A percentile compares a stretch with the other conserved stretches of the same genome.
These are phyloP conservation scores for Eidolon helvum DNA, from an alignment of 2,113 vertebrate species.

Conservation along the genomic window DNA sequence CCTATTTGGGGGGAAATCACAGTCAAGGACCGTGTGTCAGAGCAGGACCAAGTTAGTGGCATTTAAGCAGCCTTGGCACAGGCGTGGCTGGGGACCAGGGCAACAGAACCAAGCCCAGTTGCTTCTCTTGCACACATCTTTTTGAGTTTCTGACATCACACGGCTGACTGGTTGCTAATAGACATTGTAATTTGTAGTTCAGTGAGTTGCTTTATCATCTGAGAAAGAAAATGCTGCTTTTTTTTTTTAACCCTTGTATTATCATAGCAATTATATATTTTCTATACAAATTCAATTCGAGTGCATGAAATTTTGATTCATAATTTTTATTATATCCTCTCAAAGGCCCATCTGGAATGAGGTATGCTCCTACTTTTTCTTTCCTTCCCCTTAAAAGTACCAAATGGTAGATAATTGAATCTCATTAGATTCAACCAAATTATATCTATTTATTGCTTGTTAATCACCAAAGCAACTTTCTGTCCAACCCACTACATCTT, in stretches of 20 bases:
- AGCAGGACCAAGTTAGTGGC: background rate
- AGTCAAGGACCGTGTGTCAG: background rate
- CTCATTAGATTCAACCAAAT: background rate
- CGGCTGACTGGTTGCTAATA: background rate
- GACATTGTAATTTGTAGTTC: background rate
- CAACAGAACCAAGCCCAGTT: background rate
- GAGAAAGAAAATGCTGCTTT: conserved; percentile 50
- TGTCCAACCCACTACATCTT: background rate
- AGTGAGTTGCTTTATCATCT: conserved; percentile 8
- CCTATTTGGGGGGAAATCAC: background rate
- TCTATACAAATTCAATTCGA: background rate
- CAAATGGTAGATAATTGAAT: background rate
- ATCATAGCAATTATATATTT: background rate
- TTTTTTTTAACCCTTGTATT: background rate
- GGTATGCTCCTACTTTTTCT: background rate
- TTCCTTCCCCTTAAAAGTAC: conserved; percentile 21
- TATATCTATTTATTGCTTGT: background rate
- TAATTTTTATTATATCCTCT: conserved; percentile 39
- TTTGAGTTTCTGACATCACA: background rate
- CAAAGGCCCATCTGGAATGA: background rate
- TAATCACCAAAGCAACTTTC: conserved; percentile 7
- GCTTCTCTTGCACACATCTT: background rate
- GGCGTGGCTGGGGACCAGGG: background rate
- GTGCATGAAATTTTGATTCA: conserved; percentile 8
- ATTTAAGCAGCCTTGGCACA: background rate